A percentile compares a stretch with the other conserved stretches of the same genome.
Conservation (phyloP, 2,888 invertebrate species). For the Caenorhabditis doughertyi region DNA sequence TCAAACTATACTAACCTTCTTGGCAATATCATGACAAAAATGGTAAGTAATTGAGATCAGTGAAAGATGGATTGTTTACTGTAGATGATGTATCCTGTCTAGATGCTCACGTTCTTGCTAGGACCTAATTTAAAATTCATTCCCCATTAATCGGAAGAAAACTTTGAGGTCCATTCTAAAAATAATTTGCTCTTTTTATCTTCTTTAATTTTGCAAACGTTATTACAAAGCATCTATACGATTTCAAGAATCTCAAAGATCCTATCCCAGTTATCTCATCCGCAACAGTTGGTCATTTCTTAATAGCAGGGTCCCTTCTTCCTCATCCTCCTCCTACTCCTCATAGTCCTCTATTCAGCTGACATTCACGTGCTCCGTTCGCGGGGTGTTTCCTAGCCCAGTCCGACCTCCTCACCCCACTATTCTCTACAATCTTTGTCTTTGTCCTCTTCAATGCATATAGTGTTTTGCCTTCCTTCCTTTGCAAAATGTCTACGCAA, state of each 20-base stretch:
- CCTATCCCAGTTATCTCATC: not conserved
- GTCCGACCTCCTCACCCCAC: slow-evolving; percentile 46
- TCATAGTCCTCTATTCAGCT: slow-evolving; percentile 5
- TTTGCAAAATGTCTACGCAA: slow-evolving; percentile 36
- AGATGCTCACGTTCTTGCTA: no score
- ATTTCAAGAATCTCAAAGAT: slow-evolving; percentile 14
- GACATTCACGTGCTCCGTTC: slow-evolving; percentile 53
- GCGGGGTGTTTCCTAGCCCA: slow-evolving; percentile 48
- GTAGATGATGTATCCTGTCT: no score
- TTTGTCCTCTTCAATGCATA: slow-evolving; percentile 13
- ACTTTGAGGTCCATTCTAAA: not conserved
- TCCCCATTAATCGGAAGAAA: no score
- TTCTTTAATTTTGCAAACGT: not conserved
- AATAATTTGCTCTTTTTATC: not conserved
- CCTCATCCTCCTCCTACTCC: not conserved
- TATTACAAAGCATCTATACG: not conserved
- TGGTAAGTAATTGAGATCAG: no score
- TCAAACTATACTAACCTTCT: no score
- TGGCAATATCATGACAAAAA: no score
- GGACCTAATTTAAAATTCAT: no score
- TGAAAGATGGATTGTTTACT: no score
- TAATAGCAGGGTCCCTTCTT: slow-evolving; percentile 5
- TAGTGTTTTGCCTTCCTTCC: not conserved
- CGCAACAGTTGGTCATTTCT: slow-evolving; percentile 24
- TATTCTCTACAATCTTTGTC: not conserved